phyloP scores from a whole-genome alignment of 2,113 vertebrate genomes.

The Panthera tigris region DNA sequence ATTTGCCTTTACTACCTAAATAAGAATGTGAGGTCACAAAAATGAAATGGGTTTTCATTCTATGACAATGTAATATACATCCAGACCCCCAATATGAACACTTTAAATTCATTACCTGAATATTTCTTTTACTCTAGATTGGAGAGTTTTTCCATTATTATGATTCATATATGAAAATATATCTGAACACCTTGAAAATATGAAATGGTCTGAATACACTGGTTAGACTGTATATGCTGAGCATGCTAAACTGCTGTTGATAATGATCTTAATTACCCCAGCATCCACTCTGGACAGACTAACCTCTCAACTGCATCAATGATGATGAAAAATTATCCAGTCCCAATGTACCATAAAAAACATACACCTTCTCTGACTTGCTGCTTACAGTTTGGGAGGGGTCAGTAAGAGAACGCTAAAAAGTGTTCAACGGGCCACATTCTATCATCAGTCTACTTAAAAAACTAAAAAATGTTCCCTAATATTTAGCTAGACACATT shows the following conservation, averaged over 20 bases:
- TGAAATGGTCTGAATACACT: neutral
- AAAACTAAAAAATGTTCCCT: neutral
- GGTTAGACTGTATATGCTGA: neutral
- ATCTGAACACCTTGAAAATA: neutral
- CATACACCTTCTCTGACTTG: neutral
- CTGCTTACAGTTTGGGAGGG: neutral
- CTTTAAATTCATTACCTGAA: neutral
- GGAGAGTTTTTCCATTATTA: neutral
- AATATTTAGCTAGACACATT: neutral
- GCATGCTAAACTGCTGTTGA: neutral
- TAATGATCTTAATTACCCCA: neutral
- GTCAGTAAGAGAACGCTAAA: neutral
- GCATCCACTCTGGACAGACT: neutral
- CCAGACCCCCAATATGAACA: neutral
- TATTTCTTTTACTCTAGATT: neutral
- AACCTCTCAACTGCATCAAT: neutral
- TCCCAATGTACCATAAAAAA: neutral
- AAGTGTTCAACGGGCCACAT: neutral
- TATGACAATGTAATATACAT: neutral
- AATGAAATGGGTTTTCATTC: neutral
- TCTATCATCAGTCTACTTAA: neutral
- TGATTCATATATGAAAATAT: neutral
- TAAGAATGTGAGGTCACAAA: neutral
- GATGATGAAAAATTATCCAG: neutral
- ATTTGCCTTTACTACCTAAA: constrained; percentile 5